Base-by-base conservation (phyloP, 2,113 vertebrate genomes). In the Phoenicopterus ruber region DNA sequence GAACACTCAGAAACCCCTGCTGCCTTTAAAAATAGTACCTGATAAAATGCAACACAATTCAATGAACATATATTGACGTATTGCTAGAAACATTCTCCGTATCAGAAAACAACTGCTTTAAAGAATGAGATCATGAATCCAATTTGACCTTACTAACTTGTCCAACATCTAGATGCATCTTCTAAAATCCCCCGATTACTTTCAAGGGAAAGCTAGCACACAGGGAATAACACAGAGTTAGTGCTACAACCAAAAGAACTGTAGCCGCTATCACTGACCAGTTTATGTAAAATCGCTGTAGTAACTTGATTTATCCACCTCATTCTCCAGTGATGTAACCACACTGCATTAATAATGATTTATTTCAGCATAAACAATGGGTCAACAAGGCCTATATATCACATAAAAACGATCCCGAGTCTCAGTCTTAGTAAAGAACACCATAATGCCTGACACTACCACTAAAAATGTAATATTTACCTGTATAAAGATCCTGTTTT, bases 401-500 rank as follows among this genome's bases (percentile, higher is more conserved):
- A 49, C 2, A 46, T 3, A 61, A n/a, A 67, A 73, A 47, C 15
- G 7, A 76, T 34, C 42, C 12, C 0, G 2, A 46, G 5, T 46
- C 11, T 62, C 76, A 83, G 40, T 18, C 29, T 61, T 63, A 65
- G 40, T 49, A 49, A 42, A 71, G 44, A 79, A 90, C 25, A 77
- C 10, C 5, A 0, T 9, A 94, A 55, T 34, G 47, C n/a, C 12
- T 32, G 11, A 32, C 31, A 49, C 6, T 22, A 72, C 44, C 19
- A n/a, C 49, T 61, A 82, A 62, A 77, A 72, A 49, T 18, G 31
- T 36, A 63, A 20, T 55, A 55, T 65, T 97, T 97, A 99, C 99
- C 99, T 91, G 99, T 99, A 92, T 99, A 99, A 61, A 91, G 29
- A 38, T 97, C 96, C 42, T 98, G 98, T 26, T 98, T 98, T 34